A percentile compares a stretch with the other conserved stretches of the same genome.
These are phyloP conservation scores for Pteronura brasiliensis DNA, from an alignment of 2,113 vertebrate species.

Conservation along the genomic window DNA sequence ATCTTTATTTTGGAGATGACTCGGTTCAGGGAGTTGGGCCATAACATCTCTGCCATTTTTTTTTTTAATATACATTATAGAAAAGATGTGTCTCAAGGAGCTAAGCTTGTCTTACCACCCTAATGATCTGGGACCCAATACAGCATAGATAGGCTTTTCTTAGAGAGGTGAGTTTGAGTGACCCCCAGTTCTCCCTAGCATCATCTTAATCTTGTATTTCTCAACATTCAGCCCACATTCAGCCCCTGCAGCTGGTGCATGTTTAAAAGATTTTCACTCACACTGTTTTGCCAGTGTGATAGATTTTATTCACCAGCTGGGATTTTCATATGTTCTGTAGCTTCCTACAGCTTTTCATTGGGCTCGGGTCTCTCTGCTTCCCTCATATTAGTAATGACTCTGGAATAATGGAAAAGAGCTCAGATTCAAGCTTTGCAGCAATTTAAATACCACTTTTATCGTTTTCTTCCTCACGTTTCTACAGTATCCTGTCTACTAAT, in stretches of 20 bases:
- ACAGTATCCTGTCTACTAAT: slow-evolving; percentile 62
- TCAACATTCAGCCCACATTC: slow-evolving; percentile 4
- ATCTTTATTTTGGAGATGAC: slow-evolving; percentile 42
- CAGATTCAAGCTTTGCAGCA: slow-evolving; percentile 64
- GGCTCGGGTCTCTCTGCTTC: slow-evolving; percentile 57
- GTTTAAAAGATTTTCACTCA: slow-evolving; percentile 70
- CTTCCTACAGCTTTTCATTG: slow-evolving; percentile 63
- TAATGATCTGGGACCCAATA: slow-evolving; percentile 2
- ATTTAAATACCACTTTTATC: slow-evolving; percentile 77
- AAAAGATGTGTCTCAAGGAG: neutral
- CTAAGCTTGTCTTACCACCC: slow-evolving; percentile 3
- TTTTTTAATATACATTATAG: slow-evolving; percentile 21
- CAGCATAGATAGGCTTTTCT: slow-evolving; percentile 34
- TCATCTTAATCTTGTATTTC: slow-evolving; percentile 47
- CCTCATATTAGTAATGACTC: slow-evolving; percentile 67
- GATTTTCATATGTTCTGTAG: slow-evolving; percentile 61
- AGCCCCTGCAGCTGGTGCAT: slow-evolving; percentile 44
- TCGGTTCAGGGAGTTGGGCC: neutral
- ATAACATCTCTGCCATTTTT: neutral
- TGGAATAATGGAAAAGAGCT: slow-evolving; percentile 68
- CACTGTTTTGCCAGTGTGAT: slow-evolving; percentile 52
- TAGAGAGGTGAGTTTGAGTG: neutral
- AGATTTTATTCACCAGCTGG: slow-evolving; percentile 65
- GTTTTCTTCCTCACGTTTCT: slow-evolving; percentile 57
- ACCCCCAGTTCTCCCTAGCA: neutral